Evolutionary conservation across 2,113 vertebrate species (phyloP).

Genomic region (Apodemus sylvaticus): DNA sequence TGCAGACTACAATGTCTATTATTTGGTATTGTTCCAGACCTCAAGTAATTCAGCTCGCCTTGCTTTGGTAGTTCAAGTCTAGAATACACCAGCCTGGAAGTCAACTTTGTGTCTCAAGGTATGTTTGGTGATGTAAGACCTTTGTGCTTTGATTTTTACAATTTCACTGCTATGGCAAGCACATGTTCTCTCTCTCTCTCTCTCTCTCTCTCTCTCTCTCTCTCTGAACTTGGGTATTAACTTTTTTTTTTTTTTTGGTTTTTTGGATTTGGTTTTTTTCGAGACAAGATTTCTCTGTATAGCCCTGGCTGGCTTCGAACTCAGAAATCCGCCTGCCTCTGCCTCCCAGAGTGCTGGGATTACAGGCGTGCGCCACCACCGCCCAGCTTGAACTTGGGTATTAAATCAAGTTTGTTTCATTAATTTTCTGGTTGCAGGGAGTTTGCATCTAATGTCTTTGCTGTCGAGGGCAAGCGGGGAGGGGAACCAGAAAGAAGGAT

Average conservation of each 20-base stretch:
- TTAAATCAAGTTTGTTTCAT: not conserved
- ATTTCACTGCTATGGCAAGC: not conserved
- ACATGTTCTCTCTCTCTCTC: not conserved
- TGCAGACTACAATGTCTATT: fast-evolving
- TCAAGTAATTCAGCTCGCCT: too few species aligned
- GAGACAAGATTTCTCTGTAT: too few species aligned
- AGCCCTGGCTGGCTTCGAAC: too few species aligned
- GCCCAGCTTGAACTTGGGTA: too few species aligned
- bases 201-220: not conserved
- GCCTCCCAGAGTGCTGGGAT: too few species aligned
- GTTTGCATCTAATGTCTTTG: not conserved
- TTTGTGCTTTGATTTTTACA: not conserved
- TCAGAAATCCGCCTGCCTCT: too few species aligned
- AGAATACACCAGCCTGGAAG: not conserved
- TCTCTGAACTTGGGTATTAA: not conserved
- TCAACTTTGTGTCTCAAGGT: not conserved
- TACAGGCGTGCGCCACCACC: too few species aligned
- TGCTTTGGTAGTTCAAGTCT: not conserved
- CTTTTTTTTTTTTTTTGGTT: too few species aligned
- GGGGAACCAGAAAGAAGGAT: not conserved
- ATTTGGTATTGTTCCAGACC: too few species aligned
- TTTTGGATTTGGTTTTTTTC: too few species aligned
- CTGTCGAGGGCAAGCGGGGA: not conserved
- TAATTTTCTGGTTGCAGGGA: not conserved
- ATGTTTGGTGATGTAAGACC: not conserved